phyloP scores from a whole-genome alignment of 2,113 vertebrate genomes.

The Xenotilapia longispinis region DNA sequence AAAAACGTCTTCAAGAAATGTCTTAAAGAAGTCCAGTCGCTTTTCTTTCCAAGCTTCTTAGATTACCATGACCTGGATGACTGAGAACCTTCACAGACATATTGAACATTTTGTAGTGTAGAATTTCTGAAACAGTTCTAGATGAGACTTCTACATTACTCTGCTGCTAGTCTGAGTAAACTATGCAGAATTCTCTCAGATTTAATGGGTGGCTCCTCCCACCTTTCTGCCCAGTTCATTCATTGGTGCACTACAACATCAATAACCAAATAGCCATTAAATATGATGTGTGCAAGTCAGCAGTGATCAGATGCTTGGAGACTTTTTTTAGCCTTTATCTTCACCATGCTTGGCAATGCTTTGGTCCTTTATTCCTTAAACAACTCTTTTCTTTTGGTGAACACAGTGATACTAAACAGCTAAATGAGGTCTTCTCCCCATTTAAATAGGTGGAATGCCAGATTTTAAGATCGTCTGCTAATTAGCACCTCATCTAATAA shows the following conservation, averaged over 20 bases:
- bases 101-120: background rate
- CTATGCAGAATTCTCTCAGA: background rate
- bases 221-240: background rate
- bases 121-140: background rate
- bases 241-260: background rate
- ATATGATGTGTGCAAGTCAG: background rate
- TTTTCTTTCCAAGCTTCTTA: background rate
- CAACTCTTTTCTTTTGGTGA: background rate
- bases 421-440: background rate
- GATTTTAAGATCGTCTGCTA: background rate
- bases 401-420: background rate
- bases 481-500: background rate
- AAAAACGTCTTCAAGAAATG: background rate
- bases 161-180: background rate
- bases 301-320: background rate
- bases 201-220: background rate
- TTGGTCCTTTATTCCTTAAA: background rate
- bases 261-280: background rate
- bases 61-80: background rate
- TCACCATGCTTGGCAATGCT: background rate
- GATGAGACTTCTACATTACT: background rate
- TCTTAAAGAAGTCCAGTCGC: background rate
- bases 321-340: background rate
- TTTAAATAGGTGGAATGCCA: background rate
- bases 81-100: background rate